Conservation (phyloP, 2,888 invertebrate genomes). For the Deroplatys truncata region DNA sequence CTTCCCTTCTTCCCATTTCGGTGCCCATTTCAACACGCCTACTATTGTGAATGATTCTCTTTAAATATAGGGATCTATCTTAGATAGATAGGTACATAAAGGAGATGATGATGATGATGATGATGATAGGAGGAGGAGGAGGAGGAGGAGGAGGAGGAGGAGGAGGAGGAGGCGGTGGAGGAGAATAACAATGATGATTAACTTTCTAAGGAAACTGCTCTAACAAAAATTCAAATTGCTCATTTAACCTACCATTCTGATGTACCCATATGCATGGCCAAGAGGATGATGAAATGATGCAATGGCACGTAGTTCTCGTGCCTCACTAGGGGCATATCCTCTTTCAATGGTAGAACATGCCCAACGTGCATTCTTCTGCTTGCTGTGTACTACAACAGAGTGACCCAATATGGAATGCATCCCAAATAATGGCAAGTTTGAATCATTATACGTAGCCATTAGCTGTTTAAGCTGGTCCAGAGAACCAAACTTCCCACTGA, state of each 20-base stretch:
- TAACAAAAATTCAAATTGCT: neutral
- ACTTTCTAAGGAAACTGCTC: too few relatives aligned
- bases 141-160: too few relatives aligned
- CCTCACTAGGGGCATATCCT: slow-evolving; percentile 84
- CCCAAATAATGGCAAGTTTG: slow-evolving; percentile 76
- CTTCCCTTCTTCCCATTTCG: too few relatives aligned
- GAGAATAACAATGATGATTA: too few relatives aligned
- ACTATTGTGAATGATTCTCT: too few relatives aligned
- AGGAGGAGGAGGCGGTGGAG: too few relatives aligned
- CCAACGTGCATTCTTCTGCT: slow-evolving; percentile 53
- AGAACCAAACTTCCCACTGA: slow-evolving; percentile 81
- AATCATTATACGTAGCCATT: slow-evolving; percentile 64
- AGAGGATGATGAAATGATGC: slow-evolving; percentile 89
- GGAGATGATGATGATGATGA: too few relatives aligned
- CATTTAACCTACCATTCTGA: slow-evolving; percentile 63
- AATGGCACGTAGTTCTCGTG: slow-evolving; percentile 77
- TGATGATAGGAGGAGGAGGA: too few relatives aligned
- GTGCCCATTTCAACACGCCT: too few relatives aligned
- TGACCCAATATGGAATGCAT: slow-evolving; percentile 76
- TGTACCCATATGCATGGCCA: slow-evolving; percentile 80
- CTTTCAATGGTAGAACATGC: slow-evolving; percentile 81
- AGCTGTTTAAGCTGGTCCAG: slow-evolving; percentile 57
- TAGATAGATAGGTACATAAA: too few relatives aligned
- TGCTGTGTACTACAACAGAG: slow-evolving; percentile 80
- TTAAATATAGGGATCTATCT: too few relatives aligned